Conservation (phyloP, 2,113 vertebrate genomes). For the Cyanoramphus novaezelandiae region DNA sequence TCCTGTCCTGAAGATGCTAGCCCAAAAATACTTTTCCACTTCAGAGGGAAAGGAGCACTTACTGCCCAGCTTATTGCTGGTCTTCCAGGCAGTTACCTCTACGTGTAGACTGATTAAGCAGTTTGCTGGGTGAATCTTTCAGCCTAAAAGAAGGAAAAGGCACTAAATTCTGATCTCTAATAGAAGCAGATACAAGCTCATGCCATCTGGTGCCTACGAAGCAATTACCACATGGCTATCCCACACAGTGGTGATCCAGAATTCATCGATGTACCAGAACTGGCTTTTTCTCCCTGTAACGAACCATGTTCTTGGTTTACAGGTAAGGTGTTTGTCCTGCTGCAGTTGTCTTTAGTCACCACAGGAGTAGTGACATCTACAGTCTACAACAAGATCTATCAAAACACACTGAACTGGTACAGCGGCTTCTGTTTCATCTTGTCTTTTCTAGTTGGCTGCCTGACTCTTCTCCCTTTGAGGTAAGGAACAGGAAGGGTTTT, state of each 20-base stretch:
- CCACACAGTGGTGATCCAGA: not conserved
- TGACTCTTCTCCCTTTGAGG: constrained; percentile 87
- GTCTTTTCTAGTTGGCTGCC: constrained; percentile 79
- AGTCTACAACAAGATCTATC: constrained; percentile 88
- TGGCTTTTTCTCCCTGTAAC: not conserved
- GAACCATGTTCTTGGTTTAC: not conserved
- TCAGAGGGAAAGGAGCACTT: not conserved
- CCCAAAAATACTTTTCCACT: not conserved
- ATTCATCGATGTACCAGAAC: not conserved
- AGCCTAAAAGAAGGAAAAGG: not conserved
- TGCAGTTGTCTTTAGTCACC: constrained; percentile 85
- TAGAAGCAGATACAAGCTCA: not conserved
- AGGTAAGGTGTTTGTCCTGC: constrained; percentile 83
- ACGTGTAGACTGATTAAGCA: not conserved
- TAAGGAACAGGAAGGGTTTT: constrained; percentile 58
- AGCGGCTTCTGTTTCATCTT: constrained; percentile 85
- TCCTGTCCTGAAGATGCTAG: not conserved
- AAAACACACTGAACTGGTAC: constrained; percentile 83
- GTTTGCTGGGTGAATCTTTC: not conserved
- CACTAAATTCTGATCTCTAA: not conserved
- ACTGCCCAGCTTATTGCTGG: not conserved
- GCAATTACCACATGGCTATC: not conserved
- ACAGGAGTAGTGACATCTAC: constrained; percentile 83
- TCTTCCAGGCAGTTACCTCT: not conserved
- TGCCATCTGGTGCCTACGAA: not conserved